These are phyloP conservation scores for Euphonia xanthogaster DNA, from an alignment of 2,797 vertebrate species.

Conservation along the genomic window DNA sequence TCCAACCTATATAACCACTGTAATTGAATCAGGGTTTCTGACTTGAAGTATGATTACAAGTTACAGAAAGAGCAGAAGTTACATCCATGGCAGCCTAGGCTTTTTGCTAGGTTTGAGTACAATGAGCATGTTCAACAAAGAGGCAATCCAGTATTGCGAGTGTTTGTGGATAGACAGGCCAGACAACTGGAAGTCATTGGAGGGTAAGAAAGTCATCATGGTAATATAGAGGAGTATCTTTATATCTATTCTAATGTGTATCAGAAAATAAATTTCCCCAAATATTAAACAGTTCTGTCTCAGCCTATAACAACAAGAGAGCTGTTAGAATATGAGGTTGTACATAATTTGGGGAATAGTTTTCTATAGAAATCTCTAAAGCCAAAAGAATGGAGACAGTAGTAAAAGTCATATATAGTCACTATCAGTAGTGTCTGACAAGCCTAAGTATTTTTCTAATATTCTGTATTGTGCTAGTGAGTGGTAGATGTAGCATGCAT, in stretches of 20 bases:
- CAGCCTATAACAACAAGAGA: background rate
- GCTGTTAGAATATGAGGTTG: background rate
- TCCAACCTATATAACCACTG: background rate
- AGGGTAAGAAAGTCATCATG: background rate
- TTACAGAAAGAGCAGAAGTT: constrained; percentile 5
- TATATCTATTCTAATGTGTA: background rate
- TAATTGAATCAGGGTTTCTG: constrained; percentile 22
- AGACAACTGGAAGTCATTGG: background rate
- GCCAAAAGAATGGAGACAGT: background rate
- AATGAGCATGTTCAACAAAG: background rate
- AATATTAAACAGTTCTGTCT: background rate
- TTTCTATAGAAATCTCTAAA: background rate
- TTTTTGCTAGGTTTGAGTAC: background rate
- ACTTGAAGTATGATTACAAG: background rate
- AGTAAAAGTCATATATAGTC: background rate
- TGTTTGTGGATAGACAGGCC: background rate
- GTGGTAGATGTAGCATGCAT: background rate
- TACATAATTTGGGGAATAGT: background rate
- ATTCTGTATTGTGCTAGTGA: background rate
- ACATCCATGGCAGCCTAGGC: background rate
- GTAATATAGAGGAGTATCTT: background rate
- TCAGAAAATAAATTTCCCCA: background rate
- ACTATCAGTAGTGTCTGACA: background rate
- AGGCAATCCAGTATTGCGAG: background rate
- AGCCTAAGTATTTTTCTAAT: background rate